Base-by-base conservation (phyloP, 2,888 invertebrate genomes). In the Branchellion lobata region DNA sequence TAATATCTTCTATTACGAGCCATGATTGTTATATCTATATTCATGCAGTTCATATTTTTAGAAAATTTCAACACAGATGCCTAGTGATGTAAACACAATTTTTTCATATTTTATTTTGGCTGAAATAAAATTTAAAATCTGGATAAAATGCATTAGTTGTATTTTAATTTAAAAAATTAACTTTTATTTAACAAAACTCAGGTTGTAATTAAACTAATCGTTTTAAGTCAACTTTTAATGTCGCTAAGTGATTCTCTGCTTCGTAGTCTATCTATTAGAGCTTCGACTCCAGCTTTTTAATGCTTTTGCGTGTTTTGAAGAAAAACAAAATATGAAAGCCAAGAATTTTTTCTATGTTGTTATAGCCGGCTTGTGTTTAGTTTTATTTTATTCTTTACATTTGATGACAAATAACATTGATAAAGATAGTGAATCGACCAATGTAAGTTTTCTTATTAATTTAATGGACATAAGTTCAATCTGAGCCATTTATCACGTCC, bases 401-500 rank as follows among this genome's bases (percentile, higher is more conserved):
- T 51, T 77, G 61, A 77, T 77, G 77, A 65, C 57, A 53, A 77
- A 77, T 33, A 77, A 77, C 27, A 77, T 77, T 33, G 77, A 77
- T 24, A 57, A 77, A 31, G 31, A 69, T 29, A 8, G 34, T 24
- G 14, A 57, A 18, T 57, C 21, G 61, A 40, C 14, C 40, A 40
- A 40, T 40, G 5, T 40, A 40, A 40, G n/a, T n/a, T n/a, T n/a
- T n/a, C n/a, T n/a, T n/a, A n/a, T n/a, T n/a, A n/a, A n/a, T n/a
- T n/a, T n/a, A n/a, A n/a, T n/a, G n/a, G n/a, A n/a, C 5, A 40
- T 40, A 40, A 40, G 40, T 40, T 40, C 40, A 40, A 5, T 40
- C 14, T 40, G 40, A 40, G 5, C 40, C 40, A 40, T 8, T 14
- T 14, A 40, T 8, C 40, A 8, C 14, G 5, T 40, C 40, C 40